Conservation (phyloP, 1,140 invertebrate species). For the Camponotus vicinus region DNA sequence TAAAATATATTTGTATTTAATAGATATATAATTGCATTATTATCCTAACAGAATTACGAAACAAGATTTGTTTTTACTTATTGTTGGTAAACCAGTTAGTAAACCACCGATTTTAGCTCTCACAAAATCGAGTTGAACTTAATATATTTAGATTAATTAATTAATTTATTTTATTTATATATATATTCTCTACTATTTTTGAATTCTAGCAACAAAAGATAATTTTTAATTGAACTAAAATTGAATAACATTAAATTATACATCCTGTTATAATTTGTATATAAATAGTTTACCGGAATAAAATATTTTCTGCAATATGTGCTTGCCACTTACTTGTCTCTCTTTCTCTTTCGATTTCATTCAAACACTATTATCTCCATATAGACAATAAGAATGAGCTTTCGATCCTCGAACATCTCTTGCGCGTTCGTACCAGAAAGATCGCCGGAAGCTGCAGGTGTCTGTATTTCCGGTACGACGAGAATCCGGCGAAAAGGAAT, state of each 20-base stretch:
- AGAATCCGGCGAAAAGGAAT: constrained; percentile 68
- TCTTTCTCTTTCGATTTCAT: neutral
- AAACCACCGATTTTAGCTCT: neutral
- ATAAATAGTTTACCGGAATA: neutral
- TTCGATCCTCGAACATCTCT: constrained; percentile 15
- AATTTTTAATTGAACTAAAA: neutral
- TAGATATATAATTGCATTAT: neutral
- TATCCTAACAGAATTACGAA: neutral
- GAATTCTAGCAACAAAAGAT: neutral
- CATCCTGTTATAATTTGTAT: neutral
- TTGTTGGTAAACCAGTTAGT: neutral
- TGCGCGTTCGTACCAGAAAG: neutral
- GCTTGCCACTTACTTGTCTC: neutral
- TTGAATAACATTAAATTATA: neutral
- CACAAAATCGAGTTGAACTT: neutral
- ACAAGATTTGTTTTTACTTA: neutral
- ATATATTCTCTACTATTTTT: neutral
- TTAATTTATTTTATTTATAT: too few relatives aligned
- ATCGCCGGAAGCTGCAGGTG: constrained; percentile 43
- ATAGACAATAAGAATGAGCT: constrained; percentile 24
- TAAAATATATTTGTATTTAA: neutral
- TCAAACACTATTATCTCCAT: neutral
- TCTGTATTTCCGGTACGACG: constrained; percentile 45
- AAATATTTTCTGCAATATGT: neutral
- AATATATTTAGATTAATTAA: too few relatives aligned